These are phyloP conservation scores for Thamnophis sirtalis DNA, from an alignment of 2,113 vertebrate species.

Conservation along the genomic window DNA sequence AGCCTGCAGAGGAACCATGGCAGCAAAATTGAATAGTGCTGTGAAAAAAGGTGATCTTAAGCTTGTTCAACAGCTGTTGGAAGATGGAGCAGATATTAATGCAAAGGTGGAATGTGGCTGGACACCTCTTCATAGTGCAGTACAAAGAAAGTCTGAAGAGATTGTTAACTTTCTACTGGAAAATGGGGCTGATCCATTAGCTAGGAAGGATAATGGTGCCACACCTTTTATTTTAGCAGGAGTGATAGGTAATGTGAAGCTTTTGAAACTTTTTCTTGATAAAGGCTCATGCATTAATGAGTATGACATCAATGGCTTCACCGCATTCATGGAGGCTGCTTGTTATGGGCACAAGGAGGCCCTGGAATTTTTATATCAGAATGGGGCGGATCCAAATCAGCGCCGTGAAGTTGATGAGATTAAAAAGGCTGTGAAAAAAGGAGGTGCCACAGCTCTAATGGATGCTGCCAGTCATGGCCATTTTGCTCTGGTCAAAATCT, in stretches of 20 bases:
- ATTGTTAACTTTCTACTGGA: constrained; percentile 57
- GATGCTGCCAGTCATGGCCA: constrained; percentile 48
- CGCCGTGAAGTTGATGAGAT: constrained; percentile 33
- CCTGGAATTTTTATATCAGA: constrained; percentile 55
- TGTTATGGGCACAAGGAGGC: constrained; percentile 28
- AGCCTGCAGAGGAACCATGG: fast-evolving
- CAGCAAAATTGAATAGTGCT: neutral
- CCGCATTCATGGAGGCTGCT: constrained; percentile 72
- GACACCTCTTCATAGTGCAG: constrained; percentile 61
- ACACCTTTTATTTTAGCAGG: constrained; percentile 65
- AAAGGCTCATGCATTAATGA: constrained; percentile 45
- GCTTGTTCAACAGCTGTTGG: constrained; percentile 47
- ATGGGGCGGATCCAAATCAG: constrained; percentile 62
- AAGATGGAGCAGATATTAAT: constrained; percentile 59
- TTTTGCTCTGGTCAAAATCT: neutral
- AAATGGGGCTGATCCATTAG: constrained; percentile 44
- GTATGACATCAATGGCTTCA: constrained; percentile 61
- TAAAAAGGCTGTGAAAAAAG: constrained; percentile 48
- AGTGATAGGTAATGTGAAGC: constrained; percentile 7
- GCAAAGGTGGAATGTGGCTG: constrained; percentile 48
- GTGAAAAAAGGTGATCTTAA: fast-evolving
- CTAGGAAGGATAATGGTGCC: constrained; percentile 64
- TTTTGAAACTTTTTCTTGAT: constrained; percentile 55
- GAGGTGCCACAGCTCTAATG: constrained; percentile 69
- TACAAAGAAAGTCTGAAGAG: neutral